Conservation (phyloP, 2,113 vertebrate genomes). For the Nerophis ophidion region DNA sequence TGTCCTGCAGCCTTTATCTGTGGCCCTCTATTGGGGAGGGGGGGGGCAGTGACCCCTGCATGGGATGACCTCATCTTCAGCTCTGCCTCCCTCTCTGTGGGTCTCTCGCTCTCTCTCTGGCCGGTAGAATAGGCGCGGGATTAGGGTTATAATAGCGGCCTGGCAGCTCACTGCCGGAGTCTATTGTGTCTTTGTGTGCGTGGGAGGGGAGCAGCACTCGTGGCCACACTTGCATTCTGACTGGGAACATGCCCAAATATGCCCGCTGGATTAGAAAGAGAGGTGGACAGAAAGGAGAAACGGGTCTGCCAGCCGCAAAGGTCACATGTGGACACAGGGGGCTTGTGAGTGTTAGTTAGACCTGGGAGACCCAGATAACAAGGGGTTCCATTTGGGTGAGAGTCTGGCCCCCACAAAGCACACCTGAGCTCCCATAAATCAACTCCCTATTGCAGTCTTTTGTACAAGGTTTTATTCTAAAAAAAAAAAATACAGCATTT, state of each 20-base stretch:
- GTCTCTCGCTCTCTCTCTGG: constrained; percentile 67
- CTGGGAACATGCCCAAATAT: constrained; percentile 48
- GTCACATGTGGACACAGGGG: too few relatives aligned
- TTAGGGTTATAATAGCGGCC: constrained; percentile 72
- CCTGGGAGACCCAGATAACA: too few relatives aligned
- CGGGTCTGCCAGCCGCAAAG: too few relatives aligned
- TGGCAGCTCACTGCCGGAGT: constrained; percentile 70
- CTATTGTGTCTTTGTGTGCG: constrained; percentile 73
- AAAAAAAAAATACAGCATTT: too few relatives aligned
- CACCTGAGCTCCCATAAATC: not conserved
- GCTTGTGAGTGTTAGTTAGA: too few relatives aligned
- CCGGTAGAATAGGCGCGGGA: constrained; percentile 68
- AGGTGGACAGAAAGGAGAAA: too few relatives aligned
- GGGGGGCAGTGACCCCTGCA: constrained; percentile 63
- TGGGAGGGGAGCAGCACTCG: constrained; percentile 41
- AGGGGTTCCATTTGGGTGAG: too few relatives aligned
- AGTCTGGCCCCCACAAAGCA: too few relatives aligned
- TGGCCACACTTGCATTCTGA: constrained; percentile 60
- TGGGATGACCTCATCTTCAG: constrained; percentile 74
- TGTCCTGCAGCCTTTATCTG: constrained; percentile 48
- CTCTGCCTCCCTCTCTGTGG: constrained; percentile 64
- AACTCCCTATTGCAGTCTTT: not conserved
- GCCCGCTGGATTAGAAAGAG: constrained; percentile 23
- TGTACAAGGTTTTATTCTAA: too few relatives aligned
- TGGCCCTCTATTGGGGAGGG: constrained; percentile 52